Base-by-base conservation (phyloP, 2,888 invertebrate species). In the Limulus polyphemus region DNA sequence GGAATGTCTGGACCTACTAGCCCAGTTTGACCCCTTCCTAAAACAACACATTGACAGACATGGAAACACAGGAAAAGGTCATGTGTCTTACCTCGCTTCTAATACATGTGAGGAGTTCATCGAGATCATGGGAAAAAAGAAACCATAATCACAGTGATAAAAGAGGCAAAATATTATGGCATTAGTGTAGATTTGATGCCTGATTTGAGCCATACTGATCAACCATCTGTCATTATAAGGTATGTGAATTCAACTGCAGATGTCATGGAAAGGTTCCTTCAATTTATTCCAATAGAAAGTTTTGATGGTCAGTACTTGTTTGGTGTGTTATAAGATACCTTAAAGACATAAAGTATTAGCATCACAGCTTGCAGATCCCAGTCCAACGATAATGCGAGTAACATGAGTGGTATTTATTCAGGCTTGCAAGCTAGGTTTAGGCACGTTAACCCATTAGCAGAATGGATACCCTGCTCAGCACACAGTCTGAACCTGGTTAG, bases 91-190 rank as follows among this genome's bases (percentile, higher is more conserved):
- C 67, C 63, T 70, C 60, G 69, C 69, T 59, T 69, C 69, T 16
- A 72, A 69, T 67, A 73, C 70, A 47, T 72, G 72, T 67, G 70
- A 72, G 60, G 71, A 74, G 66, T 72, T 73, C 67, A 71, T 72
- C 10, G 52, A 52, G 17, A 52, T 52, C 52, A 52, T 52, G 52
- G 60, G 71, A 74, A 17, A 17, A 16, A 10, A 14, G 14, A 52
- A 52, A 17, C 9, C 14, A 52, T 52, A 16, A 14, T 52, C n/a
- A 14, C 10, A 9, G 52, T 16, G 52, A 52, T 52, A 12, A 52
- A 52, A 52, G 17, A 16, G n/a, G 52, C 52, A 17, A 52, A 52
- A 52, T 52, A 10, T 17, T 52, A 16, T 17, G 52, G 68, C 60
- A 55, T 67, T 46, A 60, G 56, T 49, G 62, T 67, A 2, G 61